Percentiles rank a stretch among this genome's conserved stretches.
phyloP scores from a whole-genome alignment of 1,140 invertebrate species.

The Drosophila carrolli region DNA sequence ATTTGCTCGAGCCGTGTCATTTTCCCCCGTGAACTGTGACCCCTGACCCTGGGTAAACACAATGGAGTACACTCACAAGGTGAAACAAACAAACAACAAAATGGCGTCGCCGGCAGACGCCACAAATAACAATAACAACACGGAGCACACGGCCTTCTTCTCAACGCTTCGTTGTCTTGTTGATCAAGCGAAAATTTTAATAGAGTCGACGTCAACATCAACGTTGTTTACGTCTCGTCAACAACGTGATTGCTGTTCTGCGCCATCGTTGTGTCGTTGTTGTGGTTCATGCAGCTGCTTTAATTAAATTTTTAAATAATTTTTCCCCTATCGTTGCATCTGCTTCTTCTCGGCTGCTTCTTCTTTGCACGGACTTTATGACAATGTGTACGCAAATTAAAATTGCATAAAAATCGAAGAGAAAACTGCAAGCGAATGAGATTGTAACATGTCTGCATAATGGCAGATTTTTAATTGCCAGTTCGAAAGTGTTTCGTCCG shows the following conservation, averaged over 20 bases:
- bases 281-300: constrained; percentile 62
- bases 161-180: constrained; percentile 54
- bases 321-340: constrained; percentile 34
- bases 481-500: constrained; percentile 54
- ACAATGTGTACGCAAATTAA: constrained; percentile 79
- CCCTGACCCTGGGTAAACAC: constrained; percentile 45
- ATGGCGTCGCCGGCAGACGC: constrained; percentile 57
- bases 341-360: constrained; percentile 2
- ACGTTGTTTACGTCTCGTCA: constrained; percentile 76
- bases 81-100: constrained; percentile 61
- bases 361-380: constrained; percentile 47
- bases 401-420: constrained; percentile 66
- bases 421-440: constrained; percentile 47
- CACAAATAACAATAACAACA: constrained; percentile 41
- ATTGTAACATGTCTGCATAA: constrained; percentile 68
- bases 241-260: constrained; percentile 63
- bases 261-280: constrained; percentile 16
- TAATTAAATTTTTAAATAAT: constrained; percentile 82
- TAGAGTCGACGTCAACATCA: constrained; percentile 77
- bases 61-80: constrained; percentile 43
- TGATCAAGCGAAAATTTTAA: constrained; percentile 78
- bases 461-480: constrained; percentile 80
- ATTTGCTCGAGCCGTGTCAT: constrained; percentile 19
- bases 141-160: constrained; percentile 17
- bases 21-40: constrained; percentile 12